phyloP scores from a whole-genome alignment of 2,113 vertebrate species.

The Acrocephalus kingi region DNA sequence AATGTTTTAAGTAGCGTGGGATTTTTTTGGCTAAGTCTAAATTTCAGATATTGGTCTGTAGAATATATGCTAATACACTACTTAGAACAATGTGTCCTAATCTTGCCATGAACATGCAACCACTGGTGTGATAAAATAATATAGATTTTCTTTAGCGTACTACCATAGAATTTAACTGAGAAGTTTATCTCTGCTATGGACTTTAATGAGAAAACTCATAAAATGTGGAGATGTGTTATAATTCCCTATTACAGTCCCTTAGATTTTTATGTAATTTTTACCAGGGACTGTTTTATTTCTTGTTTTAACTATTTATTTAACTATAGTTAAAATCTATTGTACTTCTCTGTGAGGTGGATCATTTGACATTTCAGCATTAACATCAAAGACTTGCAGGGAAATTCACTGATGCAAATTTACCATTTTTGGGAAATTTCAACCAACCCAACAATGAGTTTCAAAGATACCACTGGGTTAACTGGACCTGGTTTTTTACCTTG shows the following conservation, averaged over 20 bases:
- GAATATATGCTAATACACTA: neutral
- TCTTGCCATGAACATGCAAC: neutral
- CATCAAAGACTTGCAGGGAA: neutral
- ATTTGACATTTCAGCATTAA: conserved; percentile 21
- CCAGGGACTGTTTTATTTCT: conserved; percentile 8
- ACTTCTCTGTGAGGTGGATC: neutral
- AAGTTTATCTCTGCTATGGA: conserved; percentile 27
- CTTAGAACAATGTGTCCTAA: neutral
- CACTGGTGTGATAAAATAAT: conserved; percentile 1
- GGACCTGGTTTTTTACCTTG: neutral
- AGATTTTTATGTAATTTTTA: conserved; percentile 31
- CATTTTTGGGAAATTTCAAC: conserved; percentile 17
- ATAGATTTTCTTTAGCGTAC: conserved; percentile 23
- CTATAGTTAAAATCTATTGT: neutral
- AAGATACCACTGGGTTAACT: neutral
- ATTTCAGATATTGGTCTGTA: neutral
- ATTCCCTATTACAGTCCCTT: conserved; percentile 5
- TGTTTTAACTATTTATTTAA: conserved; percentile 29
- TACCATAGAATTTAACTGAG: conserved; percentile 23
- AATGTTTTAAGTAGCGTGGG: neutral
- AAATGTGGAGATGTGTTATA: neutral
- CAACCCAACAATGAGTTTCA: neutral
- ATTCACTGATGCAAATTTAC: neutral
- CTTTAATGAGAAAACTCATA: conserved; percentile 45
- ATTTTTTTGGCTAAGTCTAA: neutral